Base-by-base conservation (phyloP, 2,888 invertebrate species). In the Pycnomerus fuliginosus region DNA sequence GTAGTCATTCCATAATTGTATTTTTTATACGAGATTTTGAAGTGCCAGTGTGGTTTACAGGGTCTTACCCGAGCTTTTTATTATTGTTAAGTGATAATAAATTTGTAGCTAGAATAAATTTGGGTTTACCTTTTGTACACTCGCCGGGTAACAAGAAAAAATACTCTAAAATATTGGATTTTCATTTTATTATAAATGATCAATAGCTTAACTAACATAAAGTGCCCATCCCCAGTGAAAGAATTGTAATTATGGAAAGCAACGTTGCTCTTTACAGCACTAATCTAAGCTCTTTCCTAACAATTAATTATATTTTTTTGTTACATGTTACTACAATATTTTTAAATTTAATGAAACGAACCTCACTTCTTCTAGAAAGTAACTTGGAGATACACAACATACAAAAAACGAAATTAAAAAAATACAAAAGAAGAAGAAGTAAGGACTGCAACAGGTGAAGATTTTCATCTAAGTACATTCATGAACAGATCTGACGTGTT, bases 201-300 rank as follows among this genome's bases (percentile, higher is more conserved):
- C 70, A 70, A 61, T 70, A 69, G 70, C 69, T 70, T 70, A 67
- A 69, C 69, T 70, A 70, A 70, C 69, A 69, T 67, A 71, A 68
- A 70, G 71, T 71, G 71, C 71, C 71, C 70, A 67, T 66, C 69
- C 71, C 71, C 70, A 68, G 68, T 70, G 69, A 70, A 70, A 70
- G 65, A 68, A 67, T 58, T 60, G 62, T 62, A 58, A 57, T 65
- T 63, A 67, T 57, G 66, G 64, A 68, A 71, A 71, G 71, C 71
- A 70, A 70, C 67, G 65, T 64, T 71, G 69, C 68, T 68, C 67
- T 68, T 70, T 70, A 71, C 71, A 71, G 70, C 69, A 69, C 68
- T 69, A 63, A 59, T 64, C 69, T 68, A 68, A 69, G 67, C 67
- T 68, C 67, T 66, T 60, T 67, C 61, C 69, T 71, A 71, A 71